Percentiles rank a stretch among this genome's conserved stretches.
phyloP scores from a whole-genome alignment of 2,113 vertebrate species.

The Boleophthalmus pectinirostris region DNA sequence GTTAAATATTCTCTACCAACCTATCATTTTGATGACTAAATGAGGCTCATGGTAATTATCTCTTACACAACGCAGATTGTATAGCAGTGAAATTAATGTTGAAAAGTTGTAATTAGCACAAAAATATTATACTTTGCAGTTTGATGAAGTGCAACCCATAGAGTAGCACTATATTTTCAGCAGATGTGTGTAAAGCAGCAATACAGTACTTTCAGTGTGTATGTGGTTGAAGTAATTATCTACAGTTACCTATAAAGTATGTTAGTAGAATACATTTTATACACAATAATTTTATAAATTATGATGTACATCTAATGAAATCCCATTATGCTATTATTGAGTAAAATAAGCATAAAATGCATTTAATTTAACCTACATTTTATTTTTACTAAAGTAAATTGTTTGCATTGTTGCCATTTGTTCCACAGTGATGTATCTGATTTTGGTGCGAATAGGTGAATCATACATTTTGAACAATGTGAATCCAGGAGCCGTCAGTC shows the following conservation, averaged over 20 bases:
- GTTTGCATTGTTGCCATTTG: background rate
- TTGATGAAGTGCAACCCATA: background rate
- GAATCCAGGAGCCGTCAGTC: slow-evolving; percentile 17
- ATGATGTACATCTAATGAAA: background rate
- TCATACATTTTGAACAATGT: background rate
- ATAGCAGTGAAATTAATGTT: background rate
- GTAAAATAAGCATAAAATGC: background rate
- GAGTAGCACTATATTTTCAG: background rate
- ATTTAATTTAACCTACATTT: background rate
- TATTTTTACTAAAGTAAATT: background rate
- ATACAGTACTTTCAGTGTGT: no score
- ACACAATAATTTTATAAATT: background rate
- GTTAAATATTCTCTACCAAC: slow-evolving; percentile 11
- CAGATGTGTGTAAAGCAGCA: no score
- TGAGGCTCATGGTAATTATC: slow-evolving; percentile 13
- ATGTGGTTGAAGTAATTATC: no score
- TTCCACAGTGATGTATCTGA: background rate
- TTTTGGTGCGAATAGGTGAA: background rate
- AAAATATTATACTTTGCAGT: background rate
- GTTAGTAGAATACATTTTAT: no score
- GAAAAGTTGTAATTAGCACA: background rate
- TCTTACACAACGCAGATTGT: slow-evolving; percentile 14
- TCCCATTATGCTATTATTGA: background rate
- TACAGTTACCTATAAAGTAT: no score
- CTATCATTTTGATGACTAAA: slow-evolving; percentile 18